Conservation (phyloP, 2,113 vertebrate species). For the Rhizomys pruinosus region DNA sequence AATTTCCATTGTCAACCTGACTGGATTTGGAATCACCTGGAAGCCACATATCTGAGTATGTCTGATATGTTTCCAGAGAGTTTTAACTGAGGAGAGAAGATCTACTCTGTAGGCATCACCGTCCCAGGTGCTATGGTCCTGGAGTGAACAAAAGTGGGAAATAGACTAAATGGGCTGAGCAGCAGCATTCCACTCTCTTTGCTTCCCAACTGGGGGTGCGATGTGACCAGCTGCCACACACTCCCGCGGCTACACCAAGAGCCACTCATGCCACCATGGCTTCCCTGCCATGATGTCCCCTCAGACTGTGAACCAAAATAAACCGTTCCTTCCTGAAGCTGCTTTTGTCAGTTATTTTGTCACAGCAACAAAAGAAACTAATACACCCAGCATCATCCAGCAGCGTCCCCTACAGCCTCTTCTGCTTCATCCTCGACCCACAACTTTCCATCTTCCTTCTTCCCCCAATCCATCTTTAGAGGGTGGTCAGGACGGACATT, state of each 20-base stretch:
- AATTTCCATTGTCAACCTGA: neutral
- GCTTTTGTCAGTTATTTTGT: neutral
- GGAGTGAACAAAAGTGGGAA: neutral
- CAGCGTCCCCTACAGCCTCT: neutral
- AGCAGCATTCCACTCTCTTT: neutral
- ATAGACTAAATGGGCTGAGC: too few relatives aligned
- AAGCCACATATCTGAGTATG: neutral
- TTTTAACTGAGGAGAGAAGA: neutral
- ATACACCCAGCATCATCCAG: neutral
- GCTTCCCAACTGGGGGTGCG: too few relatives aligned
- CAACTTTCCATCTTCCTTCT: too few relatives aligned
- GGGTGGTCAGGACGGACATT: neutral
- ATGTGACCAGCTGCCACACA: neutral
- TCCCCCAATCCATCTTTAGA: neutral
- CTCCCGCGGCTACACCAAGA: neutral
- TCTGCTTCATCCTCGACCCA: neutral
- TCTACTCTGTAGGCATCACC: neutral
- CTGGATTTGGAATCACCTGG: neutral
- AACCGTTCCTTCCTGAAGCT: neutral
- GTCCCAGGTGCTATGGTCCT: neutral
- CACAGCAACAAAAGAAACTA: neutral
- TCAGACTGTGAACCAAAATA: neutral
- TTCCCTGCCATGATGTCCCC: neutral
- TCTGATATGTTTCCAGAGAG: neutral
- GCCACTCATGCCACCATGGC: too few relatives aligned